Conservation (phyloP, 35 echinoderm and acorn worm species). For the Ophiothrix spiculata region DNA sequence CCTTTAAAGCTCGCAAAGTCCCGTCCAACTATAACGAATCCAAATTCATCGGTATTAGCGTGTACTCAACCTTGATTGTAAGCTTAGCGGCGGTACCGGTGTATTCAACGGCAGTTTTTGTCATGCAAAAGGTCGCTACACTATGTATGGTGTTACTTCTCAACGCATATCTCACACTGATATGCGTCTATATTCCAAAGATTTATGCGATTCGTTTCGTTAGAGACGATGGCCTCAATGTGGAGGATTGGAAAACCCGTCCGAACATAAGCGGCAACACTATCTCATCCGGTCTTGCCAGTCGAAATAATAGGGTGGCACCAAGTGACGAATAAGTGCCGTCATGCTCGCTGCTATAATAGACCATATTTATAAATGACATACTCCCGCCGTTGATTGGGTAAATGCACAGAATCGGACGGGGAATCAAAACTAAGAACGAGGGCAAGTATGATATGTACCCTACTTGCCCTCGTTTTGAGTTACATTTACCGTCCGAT, state of each 20-base stretch:
- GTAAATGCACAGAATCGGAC: too few relatives aligned
- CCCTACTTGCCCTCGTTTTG: too few relatives aligned
- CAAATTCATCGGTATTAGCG: slow-evolving; percentile 64
- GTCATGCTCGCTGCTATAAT: too few relatives aligned
- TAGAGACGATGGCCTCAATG: not conserved
- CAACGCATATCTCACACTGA: slow-evolving; percentile 21
- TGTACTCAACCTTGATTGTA: slow-evolving; percentile 60
- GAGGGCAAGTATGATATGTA: too few relatives aligned
- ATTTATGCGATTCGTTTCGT: slow-evolving; percentile 19
- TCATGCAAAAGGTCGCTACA: slow-evolving; percentile 15
- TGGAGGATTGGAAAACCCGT: not conserved
- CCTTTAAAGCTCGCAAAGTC: slow-evolving; percentile 53
- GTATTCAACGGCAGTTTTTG: not conserved
- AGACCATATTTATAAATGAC: too few relatives aligned
- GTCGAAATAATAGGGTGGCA: not conserved
- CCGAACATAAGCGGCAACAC: not conserved
- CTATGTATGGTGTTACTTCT: slow-evolving; percentile 33
- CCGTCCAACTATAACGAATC: slow-evolving; percentile 79
- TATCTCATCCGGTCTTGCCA: not conserved
- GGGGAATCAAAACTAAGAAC: too few relatives aligned
- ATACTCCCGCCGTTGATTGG: too few relatives aligned
- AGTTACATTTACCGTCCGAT: too few relatives aligned
- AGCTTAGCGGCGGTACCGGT: slow-evolving; percentile 51
- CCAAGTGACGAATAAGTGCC: too few relatives aligned
- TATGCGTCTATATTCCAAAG: slow-evolving; percentile 17